Base-by-base conservation (phyloP, 2,113 vertebrate species). In the Cebus imitator region DNA sequence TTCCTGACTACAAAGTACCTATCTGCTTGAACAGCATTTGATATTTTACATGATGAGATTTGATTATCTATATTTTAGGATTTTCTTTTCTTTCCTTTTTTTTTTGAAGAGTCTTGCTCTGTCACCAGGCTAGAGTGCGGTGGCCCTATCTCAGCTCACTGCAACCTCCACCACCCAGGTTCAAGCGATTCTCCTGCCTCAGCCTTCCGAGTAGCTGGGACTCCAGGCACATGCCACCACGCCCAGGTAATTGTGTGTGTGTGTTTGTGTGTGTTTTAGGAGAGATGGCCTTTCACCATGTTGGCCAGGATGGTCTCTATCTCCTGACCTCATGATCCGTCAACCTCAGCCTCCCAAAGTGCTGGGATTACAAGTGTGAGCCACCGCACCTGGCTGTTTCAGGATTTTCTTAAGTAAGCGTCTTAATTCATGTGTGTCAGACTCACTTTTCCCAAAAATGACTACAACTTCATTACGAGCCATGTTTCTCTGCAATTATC, bases 171-270 rank as follows among this genome's bases (percentile, higher is more conserved):
- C 32, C 32, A 35, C 30, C 32, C 3, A 1, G 32, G 32, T 35
- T 68, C 66, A 32, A 3, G 16, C 32, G 13, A 68, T 68, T 18
- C 16, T 68, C 32, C 32, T 35, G 66, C 66, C 30, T 68, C 66
- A 35, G 66, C 32, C 66, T 68, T 16, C 66, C 13, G 7, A 68
- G 66, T 68, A 35, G 66, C 66, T 35, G 66, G 32, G 16, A 68
- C 7, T 68, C 17, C 66, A 68, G 32, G 32, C 16, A 0, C 3
- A 7, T 1, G 2, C 66, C 32, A 35, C 32, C 32, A 35, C 0
- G 14, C 14, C 66, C 3, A 1, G 32, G 2, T 68, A 35, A 66
- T 35, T 48, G 48, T 12, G 48, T 12, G 11, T 61, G 8, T 45
- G 45, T 48, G 48, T 48, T 10, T 48, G 48, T 48, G 48, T 48